These are phyloP conservation scores for Rhynchonycteris naso DNA, from an alignment of 2,797 vertebrate genomes.

Conservation along the genomic window DNA sequence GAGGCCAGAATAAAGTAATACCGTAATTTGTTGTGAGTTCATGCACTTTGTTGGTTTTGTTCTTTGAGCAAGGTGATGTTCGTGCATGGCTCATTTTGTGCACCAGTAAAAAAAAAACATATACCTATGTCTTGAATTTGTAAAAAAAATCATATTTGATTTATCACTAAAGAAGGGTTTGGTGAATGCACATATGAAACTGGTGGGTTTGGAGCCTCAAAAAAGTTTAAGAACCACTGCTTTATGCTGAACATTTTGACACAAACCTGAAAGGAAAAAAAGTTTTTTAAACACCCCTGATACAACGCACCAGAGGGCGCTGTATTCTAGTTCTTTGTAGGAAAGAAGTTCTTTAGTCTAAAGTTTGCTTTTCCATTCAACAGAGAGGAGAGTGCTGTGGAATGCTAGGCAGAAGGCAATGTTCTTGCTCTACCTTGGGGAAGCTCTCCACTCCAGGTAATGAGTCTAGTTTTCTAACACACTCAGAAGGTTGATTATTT, in stretches of 20 bases:
- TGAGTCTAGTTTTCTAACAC: slow-evolving; percentile 8
- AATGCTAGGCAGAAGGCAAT: neutral
- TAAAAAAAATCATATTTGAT: too few species aligned
- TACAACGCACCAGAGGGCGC: slow-evolving; percentile 65
- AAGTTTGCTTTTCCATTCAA: neutral
- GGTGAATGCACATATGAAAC: too few species aligned
- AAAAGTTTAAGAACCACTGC: too few species aligned
- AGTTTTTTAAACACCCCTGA: neutral
- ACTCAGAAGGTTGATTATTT: neutral
- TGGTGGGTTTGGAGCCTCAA: too few species aligned
- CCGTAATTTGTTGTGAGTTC: too few species aligned
- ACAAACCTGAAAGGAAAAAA: neutral
- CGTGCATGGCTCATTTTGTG: too few species aligned
- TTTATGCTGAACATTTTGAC: neutral
- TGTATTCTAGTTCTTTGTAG: slow-evolving; percentile 20
- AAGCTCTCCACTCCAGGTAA: neutral
- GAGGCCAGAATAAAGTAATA: too few species aligned
- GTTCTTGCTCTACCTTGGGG: neutral
- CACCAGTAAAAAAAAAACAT: too few species aligned
- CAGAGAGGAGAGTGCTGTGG: neutral
- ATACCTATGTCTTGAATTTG: too few species aligned
- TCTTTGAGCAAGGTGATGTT: too few species aligned
- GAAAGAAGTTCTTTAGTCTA: neutral
- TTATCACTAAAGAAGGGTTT: too few species aligned
- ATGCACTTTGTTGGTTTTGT: too few species aligned